Base-by-base conservation (phyloP, 2,113 vertebrate species). In the Hippocampus mohnikei region DNA sequence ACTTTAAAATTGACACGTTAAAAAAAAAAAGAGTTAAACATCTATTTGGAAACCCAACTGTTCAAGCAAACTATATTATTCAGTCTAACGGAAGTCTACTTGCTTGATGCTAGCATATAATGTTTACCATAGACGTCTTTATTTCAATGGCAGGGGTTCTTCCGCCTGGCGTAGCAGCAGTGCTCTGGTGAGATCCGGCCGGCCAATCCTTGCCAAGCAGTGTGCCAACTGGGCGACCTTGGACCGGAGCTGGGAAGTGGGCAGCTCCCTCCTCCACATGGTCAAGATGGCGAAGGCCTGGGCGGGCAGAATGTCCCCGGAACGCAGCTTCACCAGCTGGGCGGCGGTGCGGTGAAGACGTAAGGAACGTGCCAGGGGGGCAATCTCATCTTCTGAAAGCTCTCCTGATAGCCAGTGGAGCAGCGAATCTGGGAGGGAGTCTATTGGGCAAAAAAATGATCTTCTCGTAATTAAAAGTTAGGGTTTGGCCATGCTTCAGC, bases 241-340 rank as follows among this genome's bases (percentile, higher is more conserved):
- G 77, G 94, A 71, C 16, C 90, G 0, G 88, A 85, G 0, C 27
- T 87, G 71, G 83, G 88, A 33, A 0, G 86, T 78, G 0, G 94
- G 95, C 65, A 94, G 93, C 1, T 88, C 92, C 69, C 90, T 92
- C 72, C 92, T 93, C 95, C 95, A 97, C 85, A 91, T 92, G 81
- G 81, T 89, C 78, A 97, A 92, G 23, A 95, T 70, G 27, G 94
- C 89, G 7, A 94, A 93, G 82, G 93, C 92, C 90, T 94, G 95
- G 1, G 88, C 73, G 1, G 88, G 82, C 63, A 90, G 82, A 66
- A 88, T 83, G 44, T 91, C 88, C 0, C 94, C 93, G 2, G 84
- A 90, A 79, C 92, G 93, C 50, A 95, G 85, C 62, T 73, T 91
- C 80, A 93, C 91, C 81, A 96, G 89, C 86, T 97, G 95, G 55